Evolutionary conservation across 1,140 invertebrate species (phyloP), one percentile per base, ranked within the genome.

Genomic region (Drosophila lini): DNA sequence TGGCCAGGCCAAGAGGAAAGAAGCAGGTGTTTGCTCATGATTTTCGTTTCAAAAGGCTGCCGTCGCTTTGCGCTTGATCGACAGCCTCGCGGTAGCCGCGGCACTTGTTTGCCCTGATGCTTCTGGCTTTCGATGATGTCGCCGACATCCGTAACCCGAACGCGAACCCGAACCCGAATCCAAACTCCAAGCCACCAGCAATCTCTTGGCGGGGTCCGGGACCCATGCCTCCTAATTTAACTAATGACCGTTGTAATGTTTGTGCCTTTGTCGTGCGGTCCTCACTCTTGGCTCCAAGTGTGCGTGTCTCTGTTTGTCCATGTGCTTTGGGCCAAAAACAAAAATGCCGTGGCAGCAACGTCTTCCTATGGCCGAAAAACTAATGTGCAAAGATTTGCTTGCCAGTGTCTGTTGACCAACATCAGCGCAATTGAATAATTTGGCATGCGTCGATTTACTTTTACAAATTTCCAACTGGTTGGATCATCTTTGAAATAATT

Each of bases 171-270:
- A 60, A 78, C 59, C 56, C 25, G 41, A 68, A 38, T n/a, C 55
- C 42, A 9, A 56, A 59, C 61, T 63, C 55, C 69, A 19, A 47
- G 47, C 25, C 45, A 31, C 15, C 13, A 36, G 40, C 47, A 44
- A 41, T 31, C 19, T 52, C 28, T 19, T 32, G n/a, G n/a, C 58
- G 57, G 10, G 38, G 25, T 57, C 53, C 36, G 36, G 41, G 44
- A 28, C 38, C 36, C 52, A 65, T 62, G 83, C 45, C 84, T 80
- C 56, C 78, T 89, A 89, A 89, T 89, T 89, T 89, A 89, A 76
- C 84, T 89, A 89, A 89, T 89, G 84, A 89, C 75, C 80, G 84
- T 81, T 89, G 84, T 89, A 89, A 89, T 89, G 84, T 89, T 89
- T 89, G 80, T 80, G 78, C 81, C 76, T 71, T 86, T 89, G 80